A percentile compares a stretch with the other conserved stretches of the same genome.
Evolutionary conservation across 2,888 invertebrate genomes (phyloP).

Genomic region (Caenorhabditis macrosperma): DNA sequence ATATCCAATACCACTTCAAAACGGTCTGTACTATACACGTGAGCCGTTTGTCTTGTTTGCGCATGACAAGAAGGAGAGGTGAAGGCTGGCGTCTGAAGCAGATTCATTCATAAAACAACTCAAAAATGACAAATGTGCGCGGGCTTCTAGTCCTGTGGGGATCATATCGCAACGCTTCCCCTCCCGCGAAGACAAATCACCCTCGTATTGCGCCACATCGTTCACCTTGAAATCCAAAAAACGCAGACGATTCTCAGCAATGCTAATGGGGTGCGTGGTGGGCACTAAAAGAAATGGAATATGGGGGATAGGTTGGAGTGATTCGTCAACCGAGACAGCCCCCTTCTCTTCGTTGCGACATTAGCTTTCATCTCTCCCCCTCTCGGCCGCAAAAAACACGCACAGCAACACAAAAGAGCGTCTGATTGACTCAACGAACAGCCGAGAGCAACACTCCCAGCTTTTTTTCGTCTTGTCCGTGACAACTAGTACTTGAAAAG

Average conservation of each 20-base stretch:
- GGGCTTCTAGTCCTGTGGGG: constrained; percentile 4
- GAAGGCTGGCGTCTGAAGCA: constrained; percentile 1
- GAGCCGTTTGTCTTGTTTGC: constrained; percentile 26
- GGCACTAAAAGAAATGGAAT: constrained; percentile 20
- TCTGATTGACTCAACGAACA: constrained; percentile 56
- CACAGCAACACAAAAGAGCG: constrained; percentile 41
- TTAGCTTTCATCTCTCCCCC: constrained; percentile 13
- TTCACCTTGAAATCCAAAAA: constrained; percentile 37
- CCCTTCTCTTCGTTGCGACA: constrained; percentile 2
- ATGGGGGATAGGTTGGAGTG: constrained; percentile 21
- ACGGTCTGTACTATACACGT: constrained; percentile 32
- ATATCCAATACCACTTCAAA: constrained; percentile 41
- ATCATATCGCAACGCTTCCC: constrained; percentile 41
- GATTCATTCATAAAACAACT: constrained; percentile 45
- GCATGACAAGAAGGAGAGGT: constrained; percentile 13
- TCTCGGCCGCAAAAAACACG: background rate
- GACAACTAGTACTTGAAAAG: constrained; percentile 35
- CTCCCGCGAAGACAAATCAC: constrained; percentile 13
- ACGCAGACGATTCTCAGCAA: constrained; percentile 24
- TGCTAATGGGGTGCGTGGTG: constrained; percentile 38
- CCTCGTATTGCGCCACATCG: constrained; percentile 1
- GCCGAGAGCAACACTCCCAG: constrained; percentile 2
- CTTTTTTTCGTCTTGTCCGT: constrained; percentile 45
- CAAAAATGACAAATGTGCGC: constrained; percentile 20
- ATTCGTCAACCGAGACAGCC: constrained; percentile 41